A percentile compares a stretch with the other conserved stretches of the same genome.
phyloP scores from a whole-genome alignment of 2,113 vertebrate genomes.

The Actinemys pallida region DNA sequence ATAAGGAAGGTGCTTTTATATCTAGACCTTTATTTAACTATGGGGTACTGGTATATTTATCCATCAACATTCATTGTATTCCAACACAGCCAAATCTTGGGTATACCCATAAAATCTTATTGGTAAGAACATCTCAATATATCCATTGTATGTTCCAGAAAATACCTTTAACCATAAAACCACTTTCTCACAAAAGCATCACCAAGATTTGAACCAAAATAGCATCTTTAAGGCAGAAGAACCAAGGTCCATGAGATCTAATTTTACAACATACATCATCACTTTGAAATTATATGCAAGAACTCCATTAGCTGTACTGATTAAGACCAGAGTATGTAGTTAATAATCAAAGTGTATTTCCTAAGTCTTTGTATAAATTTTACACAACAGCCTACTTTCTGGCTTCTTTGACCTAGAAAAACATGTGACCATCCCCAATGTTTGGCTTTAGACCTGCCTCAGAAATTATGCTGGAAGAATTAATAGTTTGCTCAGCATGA shows the following conservation, averaged over 20 bases:
- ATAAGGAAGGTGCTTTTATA: accelerated
- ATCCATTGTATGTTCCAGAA: background rate
- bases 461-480: background rate
- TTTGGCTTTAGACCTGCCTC: background rate
- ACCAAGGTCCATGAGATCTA: background rate
- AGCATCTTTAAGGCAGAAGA: background rate
- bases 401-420: background rate
- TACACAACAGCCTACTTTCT: background rate
- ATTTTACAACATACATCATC: background rate
- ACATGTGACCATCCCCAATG: background rate
- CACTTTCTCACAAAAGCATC: background rate
- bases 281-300: background rate
- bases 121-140: background rate
- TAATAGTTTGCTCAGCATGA: background rate
- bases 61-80: background rate
- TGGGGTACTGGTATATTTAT: accelerated
- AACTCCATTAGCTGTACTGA: accelerated
- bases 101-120: background rate
- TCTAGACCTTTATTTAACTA: background rate
- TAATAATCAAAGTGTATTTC: background rate
- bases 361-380: background rate
- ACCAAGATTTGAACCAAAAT: background rate
- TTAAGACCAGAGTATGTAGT: background rate
- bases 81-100: background rate
- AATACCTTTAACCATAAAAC: accelerated